Base-by-base conservation (phyloP, 2,888 invertebrate genomes). In the Polyploca ridens region DNA sequence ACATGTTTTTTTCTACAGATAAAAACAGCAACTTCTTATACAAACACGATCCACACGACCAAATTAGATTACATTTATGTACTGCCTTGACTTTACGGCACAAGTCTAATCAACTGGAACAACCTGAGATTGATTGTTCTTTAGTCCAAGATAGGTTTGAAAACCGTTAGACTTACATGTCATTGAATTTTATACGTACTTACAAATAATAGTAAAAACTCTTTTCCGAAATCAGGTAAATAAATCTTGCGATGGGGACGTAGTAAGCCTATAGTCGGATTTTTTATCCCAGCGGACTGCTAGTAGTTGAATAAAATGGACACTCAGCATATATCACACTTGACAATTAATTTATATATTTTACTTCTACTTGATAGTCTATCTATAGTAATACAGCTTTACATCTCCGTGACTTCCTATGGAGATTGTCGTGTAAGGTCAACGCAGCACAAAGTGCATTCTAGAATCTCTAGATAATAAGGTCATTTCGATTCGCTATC, bases 391-490 rank as follows among this genome's bases (percentile, higher is more conserved):
- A 38, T 54, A 44, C 61, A 66, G 57, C 63, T 67, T 62, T 66
- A 16, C 58, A 49, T 72, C 69, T 71, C 63, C 69, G 68, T 73
- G 71, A 74, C 74, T 76, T 75, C 72, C 72, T 73, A 68, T 59
- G 58, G 63, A 69, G 67, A 71, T 68, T 70, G 69, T 33, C 13
- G 57, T 63, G 62, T 69, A 70, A 76, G 72, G 79, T 74, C 70
- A 69, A 66, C 64, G 64, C 65, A 49, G 67, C 69, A 66, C 68
- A 69, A 67, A 62, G 64, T 68, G 62, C 63, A 62, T 66, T 63
- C 67, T 49, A 60, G 60, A 27, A 35, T 33, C 38, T 10, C 44
- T 5, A 61, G 54, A 54, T 10, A 54, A 54, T 54, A 54, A 19
- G 54, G 19, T 54, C 16, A 7, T 54, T 61, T 59, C 35, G 33